These are phyloP conservation scores for Andrena praecox DNA, from an alignment of 2,888 invertebrate species.

Conservation along the genomic window DNA sequence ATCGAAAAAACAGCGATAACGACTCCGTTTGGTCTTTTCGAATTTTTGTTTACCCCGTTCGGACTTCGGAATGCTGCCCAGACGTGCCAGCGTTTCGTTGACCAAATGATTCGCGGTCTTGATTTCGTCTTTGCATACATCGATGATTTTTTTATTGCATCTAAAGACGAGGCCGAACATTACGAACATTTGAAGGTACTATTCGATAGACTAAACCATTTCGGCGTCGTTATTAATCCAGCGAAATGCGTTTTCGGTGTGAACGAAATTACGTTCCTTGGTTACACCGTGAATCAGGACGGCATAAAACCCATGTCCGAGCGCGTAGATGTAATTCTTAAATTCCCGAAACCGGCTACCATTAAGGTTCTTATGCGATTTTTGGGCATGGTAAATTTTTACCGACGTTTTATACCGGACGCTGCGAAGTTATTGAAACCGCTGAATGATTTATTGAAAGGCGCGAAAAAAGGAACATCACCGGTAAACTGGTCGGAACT, in stretches of 20 bases:
- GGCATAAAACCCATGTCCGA: conserved; percentile 5
- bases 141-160: conserved; percentile 38
- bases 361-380: background rate
- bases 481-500: too few relatives aligned
- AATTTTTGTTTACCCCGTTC: conserved; percentile 3
- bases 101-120: background rate
- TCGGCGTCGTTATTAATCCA: background rate
- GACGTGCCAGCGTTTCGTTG: conserved; percentile 14
- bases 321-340: background rate
- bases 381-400: background rate
- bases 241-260: conserved; percentile 15
- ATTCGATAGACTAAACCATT: conserved; percentile 26
- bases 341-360: background rate
- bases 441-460: conserved; percentile 5
- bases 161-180: conserved; percentile 11
- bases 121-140: conserved; percentile 19
- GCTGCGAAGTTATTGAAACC: background rate
- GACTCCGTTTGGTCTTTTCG: conserved; percentile 74
- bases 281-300: background rate
- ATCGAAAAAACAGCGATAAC: conserved; percentile 74
- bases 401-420: background rate
- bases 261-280: background rate
- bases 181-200: conserved; percentile 9
- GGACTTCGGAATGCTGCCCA: conserved; percentile 15
- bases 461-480: background rate